Evolutionary conservation across 2,888 invertebrate genomes (phyloP), one percentile per base, ranked within the genome.

Genomic region (Aleiodes alternator): DNA sequence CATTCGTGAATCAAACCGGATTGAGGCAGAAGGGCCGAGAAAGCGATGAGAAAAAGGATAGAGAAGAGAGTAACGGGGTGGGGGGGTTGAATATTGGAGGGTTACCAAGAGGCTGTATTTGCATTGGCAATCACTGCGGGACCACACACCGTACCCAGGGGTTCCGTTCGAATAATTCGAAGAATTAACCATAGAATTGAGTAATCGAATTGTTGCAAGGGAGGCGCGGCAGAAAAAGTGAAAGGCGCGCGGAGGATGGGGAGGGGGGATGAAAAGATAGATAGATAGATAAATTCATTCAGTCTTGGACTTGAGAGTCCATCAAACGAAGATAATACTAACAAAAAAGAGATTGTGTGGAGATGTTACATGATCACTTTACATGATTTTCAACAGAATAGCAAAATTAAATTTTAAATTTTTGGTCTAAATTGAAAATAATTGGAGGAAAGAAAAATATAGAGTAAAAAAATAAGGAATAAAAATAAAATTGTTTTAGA

Each of bases 101-200:
- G 64, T 75, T 73, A 70, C 69, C 75, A 74, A 80, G 80, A 79
- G 80, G 81, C 82, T 81, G 82, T 86, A 87, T 87, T 87, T 87
- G 87, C 87, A 87, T 87, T 86, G 83, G 83, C 87, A 86, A 87
- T 87, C 87, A 85, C 85, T 83, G 85, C 83, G 78, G 80, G 81
- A 79, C 84, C 80, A 81, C 79, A 83, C 78, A 80, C 79, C 82
- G 83, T 84, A 81, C 84, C 84, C 82, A 80, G 81, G 78, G 80
- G 81, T 80, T 83, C 80, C 80, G 59, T 70, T 77, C 72, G 70
- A 76, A 79, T 79, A 77, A 78, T 76, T 76, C 69, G 70, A 74
- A 78, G 71, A 79, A 79, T 78, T 74, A 78, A 76, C 73, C 76
- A 75, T 61, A 70, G 50, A 68, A 68, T 51, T 64, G 51, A 68